Conservation (phyloP, 2,797 vertebrate genomes). For the Xiphorhynchus erythropygius region DNA sequence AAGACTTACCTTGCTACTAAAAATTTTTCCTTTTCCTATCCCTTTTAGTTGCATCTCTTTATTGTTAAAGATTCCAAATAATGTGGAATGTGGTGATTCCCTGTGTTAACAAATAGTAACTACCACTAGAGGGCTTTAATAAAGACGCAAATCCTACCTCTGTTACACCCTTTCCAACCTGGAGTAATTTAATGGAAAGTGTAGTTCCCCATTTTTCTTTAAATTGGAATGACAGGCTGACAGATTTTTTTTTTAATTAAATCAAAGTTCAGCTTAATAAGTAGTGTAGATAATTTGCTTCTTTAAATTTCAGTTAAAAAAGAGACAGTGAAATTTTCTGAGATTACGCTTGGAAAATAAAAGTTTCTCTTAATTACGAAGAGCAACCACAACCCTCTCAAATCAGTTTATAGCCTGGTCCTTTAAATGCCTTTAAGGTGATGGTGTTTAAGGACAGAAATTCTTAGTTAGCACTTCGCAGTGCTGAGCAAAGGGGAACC, state of each 20-base stretch:
- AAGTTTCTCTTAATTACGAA: neutral
- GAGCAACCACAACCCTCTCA: neutral
- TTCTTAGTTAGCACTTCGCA: neutral
- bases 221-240: neutral
- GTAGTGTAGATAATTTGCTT: neutral
- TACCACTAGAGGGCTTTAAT: constrained; percentile 38
- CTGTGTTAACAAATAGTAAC: neutral
- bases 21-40: neutral
- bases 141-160: neutral
- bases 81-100: neutral
- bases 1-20: neutral
- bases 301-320: neutral
- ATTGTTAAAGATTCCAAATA: neutral
- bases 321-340: neutral
- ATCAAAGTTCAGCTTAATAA: neutral
- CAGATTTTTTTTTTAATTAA: neutral
- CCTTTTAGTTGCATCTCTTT: neutral
- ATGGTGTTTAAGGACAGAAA: neutral
- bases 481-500: neutral
- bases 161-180: neutral
- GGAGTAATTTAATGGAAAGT: neutral
- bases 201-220: neutral
- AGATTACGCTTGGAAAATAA: neutral
- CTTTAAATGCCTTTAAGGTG: neutral
- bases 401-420: neutral